These are phyloP conservation scores for Heteromyza rotundicornis DNA, from an alignment of 2,888 invertebrate genomes.

Conservation along the genomic window DNA sequence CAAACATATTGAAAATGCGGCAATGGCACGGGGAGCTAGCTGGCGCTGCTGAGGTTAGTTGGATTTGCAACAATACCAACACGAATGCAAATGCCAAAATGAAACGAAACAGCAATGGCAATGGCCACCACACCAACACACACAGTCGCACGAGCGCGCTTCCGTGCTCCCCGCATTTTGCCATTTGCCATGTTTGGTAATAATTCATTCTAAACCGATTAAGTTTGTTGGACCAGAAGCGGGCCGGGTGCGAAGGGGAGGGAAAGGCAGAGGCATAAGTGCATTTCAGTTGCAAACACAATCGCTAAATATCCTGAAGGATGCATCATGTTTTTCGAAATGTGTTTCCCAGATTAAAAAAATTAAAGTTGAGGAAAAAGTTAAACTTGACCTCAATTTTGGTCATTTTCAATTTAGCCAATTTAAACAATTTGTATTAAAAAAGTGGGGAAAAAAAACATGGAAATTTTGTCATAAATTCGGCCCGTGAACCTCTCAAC, in stretches of 20 bases:
- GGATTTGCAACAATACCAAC: background rate
- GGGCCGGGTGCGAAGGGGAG: background rate
- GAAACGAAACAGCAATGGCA: background rate
- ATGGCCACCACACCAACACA: background rate
- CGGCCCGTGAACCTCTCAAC: too few species aligned
- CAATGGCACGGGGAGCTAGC: background rate
- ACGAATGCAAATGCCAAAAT: background rate
- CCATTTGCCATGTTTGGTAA: conserved; percentile 22
- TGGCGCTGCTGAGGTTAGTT: too few species aligned
- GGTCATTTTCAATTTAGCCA: too few species aligned
- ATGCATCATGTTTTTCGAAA: background rate
- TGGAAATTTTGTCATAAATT: too few species aligned
- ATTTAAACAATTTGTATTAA: too few species aligned
- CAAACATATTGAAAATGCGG: conserved; percentile 39
- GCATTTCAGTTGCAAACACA: background rate
- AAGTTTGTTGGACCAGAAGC: conserved; percentile 17
- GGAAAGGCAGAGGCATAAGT: background rate
- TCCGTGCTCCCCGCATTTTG: background rate
- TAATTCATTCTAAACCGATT: conserved; percentile 29
- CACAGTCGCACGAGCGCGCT: background rate
- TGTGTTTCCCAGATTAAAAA: too few species aligned
- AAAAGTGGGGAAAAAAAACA: too few species aligned
- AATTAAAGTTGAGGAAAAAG: too few species aligned
- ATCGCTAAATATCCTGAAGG: background rate
- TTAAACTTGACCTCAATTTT: too few species aligned